Conservation (phyloP, 2,113 vertebrate species). For the Axis porcinus region DNA sequence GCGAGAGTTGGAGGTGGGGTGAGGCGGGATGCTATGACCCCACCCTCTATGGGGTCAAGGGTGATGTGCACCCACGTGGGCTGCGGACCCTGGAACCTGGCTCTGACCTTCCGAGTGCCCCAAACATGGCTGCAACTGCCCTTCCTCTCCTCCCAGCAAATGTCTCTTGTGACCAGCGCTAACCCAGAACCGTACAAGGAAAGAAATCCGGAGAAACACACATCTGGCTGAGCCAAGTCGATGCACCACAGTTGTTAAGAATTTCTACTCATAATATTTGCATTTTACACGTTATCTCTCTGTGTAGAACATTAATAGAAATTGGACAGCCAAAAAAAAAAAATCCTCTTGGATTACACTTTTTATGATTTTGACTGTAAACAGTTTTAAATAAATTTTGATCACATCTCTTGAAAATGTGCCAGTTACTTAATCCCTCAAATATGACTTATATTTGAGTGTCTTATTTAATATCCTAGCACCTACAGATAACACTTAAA, state of each 20-base stretch:
- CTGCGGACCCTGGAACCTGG: not conserved
- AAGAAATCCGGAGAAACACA: slow-evolving; percentile 10
- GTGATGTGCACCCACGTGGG: rapidly evolving
- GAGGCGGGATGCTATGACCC: rapidly evolving
- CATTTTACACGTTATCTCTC: not conserved
- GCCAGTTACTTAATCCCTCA: not conserved
- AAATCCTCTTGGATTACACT: not conserved
- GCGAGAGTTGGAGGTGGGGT: rapidly evolving
- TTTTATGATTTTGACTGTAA: slow-evolving; percentile 30
- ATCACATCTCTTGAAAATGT: not conserved
- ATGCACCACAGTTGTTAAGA: not conserved
- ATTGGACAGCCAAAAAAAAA: not conserved
- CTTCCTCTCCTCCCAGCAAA: not conserved
- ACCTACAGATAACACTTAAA: not conserved
- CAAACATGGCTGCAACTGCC: not conserved
- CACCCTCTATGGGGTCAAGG: no score
- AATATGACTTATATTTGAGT: not conserved
- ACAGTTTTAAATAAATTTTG: not conserved
- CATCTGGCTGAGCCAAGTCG: not conserved
- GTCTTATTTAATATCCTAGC: not conserved
- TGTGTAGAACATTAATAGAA: not conserved
- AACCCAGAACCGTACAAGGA: not conserved
- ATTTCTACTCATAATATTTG: slow-evolving; percentile 43
- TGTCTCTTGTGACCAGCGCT: not conserved
- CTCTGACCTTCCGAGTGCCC: not conserved